phyloP scores from a whole-genome alignment of 2,113 vertebrate species.

The Halichoerus grypus region DNA sequence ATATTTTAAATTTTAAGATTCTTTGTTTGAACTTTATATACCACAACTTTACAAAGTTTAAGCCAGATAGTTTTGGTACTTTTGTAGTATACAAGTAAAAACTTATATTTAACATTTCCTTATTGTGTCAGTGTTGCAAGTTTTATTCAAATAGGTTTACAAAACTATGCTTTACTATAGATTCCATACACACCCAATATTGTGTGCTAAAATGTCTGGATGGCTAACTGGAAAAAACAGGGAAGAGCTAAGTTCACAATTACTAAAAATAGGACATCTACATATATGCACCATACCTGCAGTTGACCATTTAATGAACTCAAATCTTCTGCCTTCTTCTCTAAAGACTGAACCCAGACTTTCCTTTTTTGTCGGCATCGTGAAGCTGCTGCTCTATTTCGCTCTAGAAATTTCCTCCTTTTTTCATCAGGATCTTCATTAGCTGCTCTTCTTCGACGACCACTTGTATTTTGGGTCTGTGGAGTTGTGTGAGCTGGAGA shows the following conservation, averaged over 20 bases:
- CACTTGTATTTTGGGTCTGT: conserved; percentile 95
- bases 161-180: not conserved
- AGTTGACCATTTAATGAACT: conserved; percentile 95
- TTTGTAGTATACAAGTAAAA: conserved; percentile 61
- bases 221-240: conserved; percentile 18
- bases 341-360: conserved; percentile 98
- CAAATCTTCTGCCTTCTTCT: conserved; percentile 97
- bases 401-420: conserved; percentile 97
- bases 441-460: conserved; percentile 96
- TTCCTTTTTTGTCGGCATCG: conserved; percentile 98
- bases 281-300: conserved; percentile 89
- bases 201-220: conserved; percentile 41
- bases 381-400: conserved; percentile 97
- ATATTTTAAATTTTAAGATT: conserved; percentile 58
- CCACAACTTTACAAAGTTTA: conserved; percentile 74
- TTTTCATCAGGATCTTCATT: conserved; percentile 99
- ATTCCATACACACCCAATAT: conserved; percentile 4
- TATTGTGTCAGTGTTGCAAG: conserved; percentile 7
- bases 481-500: conserved; percentile 94
- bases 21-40: conserved; percentile 56
- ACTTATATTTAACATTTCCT: conserved; percentile 53
- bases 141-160: conserved; percentile 44
- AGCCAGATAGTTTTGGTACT: conserved; percentile 49
- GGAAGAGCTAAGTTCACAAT: not conserved
- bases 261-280: conserved; percentile 49